These are phyloP conservation scores for Rhinichthys osculus DNA, from an alignment of 2,797 vertebrate species.

Conservation along the genomic window DNA sequence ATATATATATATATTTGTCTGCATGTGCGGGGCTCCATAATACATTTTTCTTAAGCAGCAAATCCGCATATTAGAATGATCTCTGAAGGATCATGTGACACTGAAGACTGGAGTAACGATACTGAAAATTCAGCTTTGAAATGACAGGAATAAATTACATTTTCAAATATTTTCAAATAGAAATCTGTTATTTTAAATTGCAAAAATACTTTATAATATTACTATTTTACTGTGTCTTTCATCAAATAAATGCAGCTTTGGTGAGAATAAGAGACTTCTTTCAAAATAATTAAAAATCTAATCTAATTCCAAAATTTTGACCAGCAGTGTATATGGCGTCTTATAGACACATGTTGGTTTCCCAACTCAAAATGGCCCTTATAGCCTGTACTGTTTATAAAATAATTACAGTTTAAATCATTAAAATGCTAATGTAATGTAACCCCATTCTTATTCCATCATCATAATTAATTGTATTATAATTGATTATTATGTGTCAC, in stretches of 20 bases:
- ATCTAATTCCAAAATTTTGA: not conserved
- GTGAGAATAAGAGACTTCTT: not conserved
- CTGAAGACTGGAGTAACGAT: not conserved
- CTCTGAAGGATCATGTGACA: not conserved
- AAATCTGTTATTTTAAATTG: not conserved
- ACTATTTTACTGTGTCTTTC: not conserved
- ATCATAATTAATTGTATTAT: constrained; percentile 15
- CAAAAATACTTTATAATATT: not conserved
- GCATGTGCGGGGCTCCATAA: not conserved
- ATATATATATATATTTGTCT: not conserved
- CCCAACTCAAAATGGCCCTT: constrained; percentile 1
- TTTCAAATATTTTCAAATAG: not conserved
- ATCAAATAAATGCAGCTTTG: not conserved
- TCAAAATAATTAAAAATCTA: not conserved
- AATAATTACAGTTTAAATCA: constrained; percentile 15
- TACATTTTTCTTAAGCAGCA: not conserved
- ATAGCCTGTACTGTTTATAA: not conserved
- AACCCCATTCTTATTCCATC: not conserved
- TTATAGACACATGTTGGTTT: not conserved
- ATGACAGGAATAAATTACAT: not conserved
- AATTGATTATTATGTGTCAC: not conserved
- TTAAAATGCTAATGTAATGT: not conserved
- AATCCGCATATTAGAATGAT: not conserved
- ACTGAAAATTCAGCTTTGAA: not conserved
- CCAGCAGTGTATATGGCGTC: not conserved